Evolutionary conservation across 1,140 invertebrate species (phyloP).

Genomic region (Paraescarpia echinospica): DNA sequence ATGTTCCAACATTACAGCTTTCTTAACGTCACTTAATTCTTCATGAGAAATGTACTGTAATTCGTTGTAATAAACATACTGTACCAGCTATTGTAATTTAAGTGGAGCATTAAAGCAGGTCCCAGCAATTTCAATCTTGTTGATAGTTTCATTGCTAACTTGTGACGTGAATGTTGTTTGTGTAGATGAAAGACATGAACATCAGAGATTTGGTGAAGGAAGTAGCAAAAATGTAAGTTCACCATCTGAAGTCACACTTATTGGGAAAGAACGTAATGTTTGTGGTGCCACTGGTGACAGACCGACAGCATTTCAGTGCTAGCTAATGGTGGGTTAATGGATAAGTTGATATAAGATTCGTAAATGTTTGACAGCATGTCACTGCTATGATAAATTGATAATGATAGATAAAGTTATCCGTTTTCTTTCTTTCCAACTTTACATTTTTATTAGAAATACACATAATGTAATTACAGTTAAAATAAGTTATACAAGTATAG

Average conservation of each 20-base stretch:
- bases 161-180: slow-evolving; percentile 17
- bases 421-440: not conserved
- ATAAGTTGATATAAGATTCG: not conserved
- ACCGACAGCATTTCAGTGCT: not conserved
- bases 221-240: slow-evolving; percentile 87
- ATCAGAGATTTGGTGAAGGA: slow-evolving; percentile 88
- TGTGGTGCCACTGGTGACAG: not conserved
- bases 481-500: too few relatives aligned
- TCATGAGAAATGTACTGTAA: too few relatives aligned
- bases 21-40: not conserved
- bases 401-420: not conserved
- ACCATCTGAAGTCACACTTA: not conserved
- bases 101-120: not conserved
- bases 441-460: not conserved
- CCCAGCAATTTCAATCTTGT: not conserved
- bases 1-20: not conserved
- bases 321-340: not conserved
- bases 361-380: not conserved
- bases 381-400: not conserved
- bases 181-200: slow-evolving; percentile 74
- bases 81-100: too few relatives aligned
- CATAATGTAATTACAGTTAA: not conserved
- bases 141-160: not conserved
- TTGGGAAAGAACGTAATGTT: not conserved
- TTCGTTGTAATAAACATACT: too few relatives aligned